Evolutionary conservation across 2,113 vertebrate species (phyloP), one percentile per base, ranked within the genome.

Genomic region (Gymnocephalus cernua): DNA sequence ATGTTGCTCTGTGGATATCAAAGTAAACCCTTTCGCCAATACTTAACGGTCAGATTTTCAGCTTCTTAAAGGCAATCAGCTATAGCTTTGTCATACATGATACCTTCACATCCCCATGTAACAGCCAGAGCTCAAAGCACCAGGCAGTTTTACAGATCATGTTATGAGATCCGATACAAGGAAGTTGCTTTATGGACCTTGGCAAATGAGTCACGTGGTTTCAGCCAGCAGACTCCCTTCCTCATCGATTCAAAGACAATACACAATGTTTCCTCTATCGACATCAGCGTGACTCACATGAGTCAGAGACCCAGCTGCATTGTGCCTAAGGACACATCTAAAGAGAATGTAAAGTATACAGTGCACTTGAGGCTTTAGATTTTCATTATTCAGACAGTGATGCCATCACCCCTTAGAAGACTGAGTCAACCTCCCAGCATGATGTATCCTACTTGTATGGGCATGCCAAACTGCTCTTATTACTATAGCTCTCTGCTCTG

Each of bases 341-440:
- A 89, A 73, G 44, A 74, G 56, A 56, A 48, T 25, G 58, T 70
- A 74, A 76, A 48, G 62, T 80, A 84, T 79, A 84, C 62, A 38
- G 65, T 61, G 54, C 61, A 66, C 54, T 44, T 29, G 44, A 70
- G 69, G 75, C 29, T 27, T 70, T 51, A 66, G 44, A 74, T 80
- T 85, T 86, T 79, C 57, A 87, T 90, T 86, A 82, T 80, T 87
- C 74, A 89, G 73, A 66, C 73, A 15, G 68, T 82, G 87, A 90
- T 76, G 68, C 14, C 85, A 62, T 80, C 77, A 79, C 47, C 66
- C 66, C 72, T 62, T 21, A 25, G 76, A 91, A 68, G 64, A 45
- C 68, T 89, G 76, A 92, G 62, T 89, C 84, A 89, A 66, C 32
- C 77, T 54, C 71, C 54, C 57, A 57, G 62, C 25, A 54, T 32